A percentile compares a stretch with the other conserved stretches of the same genome.
Conservation (phyloP, 1,140 invertebrate species). For the Lucilia cuprina region DNA sequence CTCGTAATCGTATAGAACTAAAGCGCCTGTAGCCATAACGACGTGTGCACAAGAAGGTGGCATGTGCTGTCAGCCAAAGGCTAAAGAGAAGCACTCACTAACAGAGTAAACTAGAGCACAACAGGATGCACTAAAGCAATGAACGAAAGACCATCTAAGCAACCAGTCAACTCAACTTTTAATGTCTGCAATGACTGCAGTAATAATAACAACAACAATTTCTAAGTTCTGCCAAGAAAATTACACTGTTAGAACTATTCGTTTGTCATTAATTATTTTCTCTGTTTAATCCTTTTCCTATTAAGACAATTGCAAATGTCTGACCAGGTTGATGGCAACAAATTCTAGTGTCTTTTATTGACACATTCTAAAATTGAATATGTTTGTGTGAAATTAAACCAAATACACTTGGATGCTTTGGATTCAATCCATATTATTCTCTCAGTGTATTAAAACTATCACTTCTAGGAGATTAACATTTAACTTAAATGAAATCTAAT, state of each 20-base stretch:
- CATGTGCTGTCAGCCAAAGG: conserved; percentile 17
- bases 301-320: background rate
- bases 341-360: background rate
- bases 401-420: background rate
- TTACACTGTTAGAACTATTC: background rate
- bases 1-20: conserved; percentile 1
- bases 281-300: background rate
- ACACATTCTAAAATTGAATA: background rate
- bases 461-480: background rate
- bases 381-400: background rate
- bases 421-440: background rate
- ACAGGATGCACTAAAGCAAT: conserved; percentile 7
- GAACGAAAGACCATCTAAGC: background rate
- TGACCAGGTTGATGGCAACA: background rate
- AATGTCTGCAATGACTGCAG: background rate
- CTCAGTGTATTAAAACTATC: background rate
- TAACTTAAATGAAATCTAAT: conserved; percentile 6
- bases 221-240: background rate
- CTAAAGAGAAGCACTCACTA: conserved; percentile 17
- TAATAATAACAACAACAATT: background rate
- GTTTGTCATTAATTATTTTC: background rate
- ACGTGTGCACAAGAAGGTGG: conserved; percentile 9
- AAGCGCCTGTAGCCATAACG: conserved; percentile 24
- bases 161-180: background rate
- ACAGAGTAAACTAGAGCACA: conserved; percentile 24